These are phyloP conservation scores for Antechinus stuartii DNA, from an alignment of 2,113 vertebrate genomes.

Conservation along the genomic window DNA sequence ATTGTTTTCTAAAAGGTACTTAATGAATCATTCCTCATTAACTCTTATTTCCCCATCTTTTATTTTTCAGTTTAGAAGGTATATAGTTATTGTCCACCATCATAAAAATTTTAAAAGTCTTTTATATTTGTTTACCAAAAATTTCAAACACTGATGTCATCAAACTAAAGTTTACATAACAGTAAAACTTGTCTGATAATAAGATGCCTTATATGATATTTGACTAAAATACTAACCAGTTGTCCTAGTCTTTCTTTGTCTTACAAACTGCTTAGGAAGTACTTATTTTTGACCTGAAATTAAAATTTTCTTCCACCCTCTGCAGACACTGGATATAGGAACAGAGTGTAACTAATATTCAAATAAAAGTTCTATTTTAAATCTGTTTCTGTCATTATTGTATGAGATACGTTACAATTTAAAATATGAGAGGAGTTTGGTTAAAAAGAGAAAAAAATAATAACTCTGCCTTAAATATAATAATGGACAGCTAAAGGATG, in stretches of 20 bases:
- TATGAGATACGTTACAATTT: constrained; percentile 12
- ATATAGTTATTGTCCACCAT: not conserved
- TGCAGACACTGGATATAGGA: not conserved
- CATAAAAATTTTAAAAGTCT: not conserved
- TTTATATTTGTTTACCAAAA: not conserved
- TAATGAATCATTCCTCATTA: not conserved
- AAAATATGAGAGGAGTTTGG: not conserved
- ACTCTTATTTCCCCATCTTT: constrained; percentile 1
- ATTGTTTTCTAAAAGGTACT: constrained; percentile 40
- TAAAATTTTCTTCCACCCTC: constrained; percentile 36
- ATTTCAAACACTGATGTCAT: not conserved
- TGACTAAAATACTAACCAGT: not conserved
- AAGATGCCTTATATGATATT: not conserved
- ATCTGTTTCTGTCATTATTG: constrained; percentile 29
- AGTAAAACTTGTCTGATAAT: not conserved
- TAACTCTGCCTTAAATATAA: not conserved
- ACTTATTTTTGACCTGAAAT: constrained; percentile 19
- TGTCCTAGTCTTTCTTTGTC: constrained; percentile 9
- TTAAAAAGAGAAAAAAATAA: not conserved
- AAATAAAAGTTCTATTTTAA: constrained; percentile 67
- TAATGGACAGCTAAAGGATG: not conserved
- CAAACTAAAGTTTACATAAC: constrained; percentile 26
- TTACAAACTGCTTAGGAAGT: not conserved
- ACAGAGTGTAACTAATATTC: constrained; percentile 31
- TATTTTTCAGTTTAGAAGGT: constrained; percentile 20